These are phyloP conservation scores for Mus spicilegus DNA, from an alignment of 2,113 vertebrate genomes.

Conservation along the genomic window DNA sequence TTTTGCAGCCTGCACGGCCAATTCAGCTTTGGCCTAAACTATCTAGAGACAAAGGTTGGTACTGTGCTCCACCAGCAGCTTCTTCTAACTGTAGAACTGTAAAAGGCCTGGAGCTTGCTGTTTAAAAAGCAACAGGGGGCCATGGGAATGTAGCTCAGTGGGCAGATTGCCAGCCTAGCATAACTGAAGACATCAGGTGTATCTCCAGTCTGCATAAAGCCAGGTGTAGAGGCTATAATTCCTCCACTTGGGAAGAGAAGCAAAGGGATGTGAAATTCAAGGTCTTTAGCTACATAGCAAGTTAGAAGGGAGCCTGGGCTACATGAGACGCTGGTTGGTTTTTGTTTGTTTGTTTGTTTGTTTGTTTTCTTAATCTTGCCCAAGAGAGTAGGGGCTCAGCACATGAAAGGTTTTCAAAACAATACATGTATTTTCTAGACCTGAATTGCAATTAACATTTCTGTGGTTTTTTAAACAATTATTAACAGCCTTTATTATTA, in stretches of 20 bases:
- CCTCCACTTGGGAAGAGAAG: not conserved
- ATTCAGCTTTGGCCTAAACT: not conserved
- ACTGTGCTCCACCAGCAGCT: not conserved
- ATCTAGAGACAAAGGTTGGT: not conserved
- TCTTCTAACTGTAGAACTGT: not conserved
- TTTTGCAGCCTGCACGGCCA: no score
- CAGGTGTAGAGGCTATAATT: not conserved
- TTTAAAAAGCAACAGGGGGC: not conserved
- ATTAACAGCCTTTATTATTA: not conserved
- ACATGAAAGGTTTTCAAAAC: not conserved
- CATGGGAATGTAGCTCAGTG: not conserved
- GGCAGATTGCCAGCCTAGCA: not conserved
- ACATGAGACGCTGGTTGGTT: no score
- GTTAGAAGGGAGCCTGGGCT: not conserved
- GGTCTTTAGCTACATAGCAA: not conserved
- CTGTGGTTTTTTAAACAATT: not conserved
- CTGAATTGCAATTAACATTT: slow-evolving; percentile 4
- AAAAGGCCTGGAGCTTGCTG: not conserved
- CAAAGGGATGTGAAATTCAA: not conserved
- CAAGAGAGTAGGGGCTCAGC: not conserved
- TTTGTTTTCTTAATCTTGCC: not conserved
- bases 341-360: not conserved
- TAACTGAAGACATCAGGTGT: not conserved
- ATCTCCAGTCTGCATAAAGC: not conserved
- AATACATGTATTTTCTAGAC: not conserved